A percentile compares a stretch with the other conserved stretches of the same genome.
Conservation (phyloP, 2,888 invertebrate species). For the Tinea pellionella region DNA sequence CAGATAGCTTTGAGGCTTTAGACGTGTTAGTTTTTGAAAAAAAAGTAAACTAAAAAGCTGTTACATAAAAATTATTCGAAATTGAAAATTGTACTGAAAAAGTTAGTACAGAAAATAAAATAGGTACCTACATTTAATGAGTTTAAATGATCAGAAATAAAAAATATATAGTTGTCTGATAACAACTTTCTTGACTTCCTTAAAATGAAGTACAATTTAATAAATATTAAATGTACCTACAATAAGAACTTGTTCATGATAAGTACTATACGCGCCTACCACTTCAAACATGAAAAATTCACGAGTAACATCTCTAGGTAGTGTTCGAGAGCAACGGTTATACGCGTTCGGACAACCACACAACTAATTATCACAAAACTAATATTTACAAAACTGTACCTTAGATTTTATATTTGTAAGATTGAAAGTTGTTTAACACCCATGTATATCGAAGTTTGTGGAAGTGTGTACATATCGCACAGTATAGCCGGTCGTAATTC, state of each 20-base stretch:
- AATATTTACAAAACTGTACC: neutral
- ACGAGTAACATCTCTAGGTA: neutral
- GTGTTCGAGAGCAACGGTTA: neutral
- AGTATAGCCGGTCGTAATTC: conserved; percentile 40
- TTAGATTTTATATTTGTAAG: neutral
- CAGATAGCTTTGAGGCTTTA: conserved; percentile 40
- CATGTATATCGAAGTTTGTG: neutral
- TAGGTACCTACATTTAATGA: too few species aligned
- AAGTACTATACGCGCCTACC: too few species aligned
- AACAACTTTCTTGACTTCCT: too few species aligned
- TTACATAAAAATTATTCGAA: too few species aligned
- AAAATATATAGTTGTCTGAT: too few species aligned
- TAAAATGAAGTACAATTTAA: too few species aligned
- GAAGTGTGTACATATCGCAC: conserved; percentile 28
- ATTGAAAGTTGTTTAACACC: neutral
- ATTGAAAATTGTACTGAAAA: too few species aligned
- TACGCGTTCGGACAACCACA: neutral
- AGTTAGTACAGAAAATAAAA: too few species aligned
- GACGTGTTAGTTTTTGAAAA: neutral
- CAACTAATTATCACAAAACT: neutral
- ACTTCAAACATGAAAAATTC: conserved; percentile 1
- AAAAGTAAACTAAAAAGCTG: too few species aligned
- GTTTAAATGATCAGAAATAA: too few species aligned
- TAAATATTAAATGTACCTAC: too few species aligned
- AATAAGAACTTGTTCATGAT: too few species aligned